phyloP scores from a whole-genome alignment of 2,113 vertebrate species.

The Onychostruthus taczanowskii region DNA sequence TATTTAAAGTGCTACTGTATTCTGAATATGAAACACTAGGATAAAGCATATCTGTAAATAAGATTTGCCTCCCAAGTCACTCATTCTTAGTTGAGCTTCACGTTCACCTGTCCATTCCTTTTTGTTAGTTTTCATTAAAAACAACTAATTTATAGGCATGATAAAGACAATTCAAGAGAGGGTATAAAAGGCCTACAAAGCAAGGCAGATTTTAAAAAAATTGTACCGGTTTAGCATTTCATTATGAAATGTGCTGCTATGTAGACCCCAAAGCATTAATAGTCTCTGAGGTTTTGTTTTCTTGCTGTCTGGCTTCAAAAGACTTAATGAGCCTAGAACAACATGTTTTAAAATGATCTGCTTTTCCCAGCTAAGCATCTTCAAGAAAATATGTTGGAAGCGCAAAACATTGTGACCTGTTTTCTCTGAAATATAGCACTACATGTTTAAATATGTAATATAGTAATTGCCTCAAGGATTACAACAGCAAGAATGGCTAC shows the following conservation, averaged over 20 bases:
- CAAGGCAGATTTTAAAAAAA: not conserved
- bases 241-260: not conserved
- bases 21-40: not conserved
- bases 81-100: not conserved
- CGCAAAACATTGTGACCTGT: not conserved
- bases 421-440: not conserved
- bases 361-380: not conserved
- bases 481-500: not conserved
- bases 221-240: not conserved
- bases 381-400: not conserved
- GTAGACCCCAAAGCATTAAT: not conserved
- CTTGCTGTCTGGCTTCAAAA: not conserved
- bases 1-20: slow-evolving; percentile 10
- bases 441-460: not conserved
- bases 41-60: not conserved
- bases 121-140: not conserved
- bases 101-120: not conserved
- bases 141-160: not conserved
- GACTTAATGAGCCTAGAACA: not conserved
- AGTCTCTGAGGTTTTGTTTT: slow-evolving; percentile 1
- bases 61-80: not conserved
- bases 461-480: not conserved
- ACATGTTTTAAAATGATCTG: not conserved
- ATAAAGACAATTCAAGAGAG: not conserved
- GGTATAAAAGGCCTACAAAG: not conserved